phyloP scores from a whole-genome alignment of 2,888 invertebrate genomes.

The Drosophila antonietae region DNA sequence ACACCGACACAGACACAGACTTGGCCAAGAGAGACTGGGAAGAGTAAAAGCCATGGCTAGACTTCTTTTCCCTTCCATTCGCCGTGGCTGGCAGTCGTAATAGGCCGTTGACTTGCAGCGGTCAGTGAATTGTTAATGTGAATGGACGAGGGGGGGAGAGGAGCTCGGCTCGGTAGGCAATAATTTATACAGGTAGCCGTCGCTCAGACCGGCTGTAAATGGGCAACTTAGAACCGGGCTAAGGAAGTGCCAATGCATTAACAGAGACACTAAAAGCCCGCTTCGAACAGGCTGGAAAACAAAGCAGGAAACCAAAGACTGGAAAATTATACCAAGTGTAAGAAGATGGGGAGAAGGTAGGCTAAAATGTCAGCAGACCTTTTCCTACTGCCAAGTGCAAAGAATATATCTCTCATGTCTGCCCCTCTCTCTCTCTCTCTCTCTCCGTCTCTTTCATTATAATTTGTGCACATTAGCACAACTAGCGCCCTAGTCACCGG shows the following conservation, averaged over 20 bases:
- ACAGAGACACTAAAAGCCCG: conserved; percentile 56
- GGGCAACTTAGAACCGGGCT: conserved; percentile 32
- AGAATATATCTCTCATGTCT: conserved; percentile 19
- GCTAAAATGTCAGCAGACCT: conserved; percentile 50
- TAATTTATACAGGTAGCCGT: conserved; percentile 73
- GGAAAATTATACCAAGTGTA: conserved; percentile 68
- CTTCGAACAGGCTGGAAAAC: conserved; percentile 58
- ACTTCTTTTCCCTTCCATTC: conserved; percentile 57
- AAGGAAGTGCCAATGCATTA: conserved; percentile 75
- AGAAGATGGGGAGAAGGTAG: not conserved
- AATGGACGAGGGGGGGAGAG: conserved; percentile 5
- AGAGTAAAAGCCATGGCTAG: conserved; percentile 47
- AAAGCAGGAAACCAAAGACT: conserved; percentile 79
- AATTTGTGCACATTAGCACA: conserved; percentile 78
- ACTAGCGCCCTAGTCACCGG: conserved; percentile 31
- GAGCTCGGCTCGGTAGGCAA: conserved; percentile 64
- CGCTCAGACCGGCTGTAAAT: conserved; percentile 48
- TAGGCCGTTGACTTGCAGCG: conserved; percentile 81
- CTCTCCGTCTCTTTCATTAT: conserved; percentile 37
- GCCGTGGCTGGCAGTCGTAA: conserved; percentile 40
- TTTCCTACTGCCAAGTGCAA: conserved; percentile 40
- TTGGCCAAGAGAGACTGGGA: conserved; percentile 3
- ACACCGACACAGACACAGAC: not conserved
- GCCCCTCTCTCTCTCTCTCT: conserved; percentile 9
- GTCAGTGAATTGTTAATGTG: conserved; percentile 81